phyloP scores from a whole-genome alignment of 2,113 vertebrate species.

The Carollia perspicillata region DNA sequence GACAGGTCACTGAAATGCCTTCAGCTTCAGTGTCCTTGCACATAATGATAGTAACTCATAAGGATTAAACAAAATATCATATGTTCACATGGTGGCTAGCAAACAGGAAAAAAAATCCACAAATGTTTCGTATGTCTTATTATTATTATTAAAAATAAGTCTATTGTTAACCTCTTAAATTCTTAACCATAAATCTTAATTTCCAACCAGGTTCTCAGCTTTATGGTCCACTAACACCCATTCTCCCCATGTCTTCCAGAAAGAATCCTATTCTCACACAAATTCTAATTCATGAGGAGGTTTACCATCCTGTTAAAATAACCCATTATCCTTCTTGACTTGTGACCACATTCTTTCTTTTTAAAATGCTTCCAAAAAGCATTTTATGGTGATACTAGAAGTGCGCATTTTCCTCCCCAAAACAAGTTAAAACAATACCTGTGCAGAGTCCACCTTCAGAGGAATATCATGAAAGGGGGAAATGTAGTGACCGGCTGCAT shows the following conservation, averaged over 20 bases:
- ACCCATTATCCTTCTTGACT: neutral
- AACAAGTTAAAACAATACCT: slow-evolving; percentile 81
- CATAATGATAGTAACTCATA: neutral
- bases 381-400: neutral
- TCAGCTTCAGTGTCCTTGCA: neutral
- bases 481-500: slow-evolving; percentile 90
- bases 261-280: neutral
- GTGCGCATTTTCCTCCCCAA: neutral
- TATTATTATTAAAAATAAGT: neutral
- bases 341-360: neutral
- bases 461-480: slow-evolving; percentile 98
- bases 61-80: neutral
- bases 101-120: neutral
- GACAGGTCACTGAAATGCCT: neutral
- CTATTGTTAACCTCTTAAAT: neutral
- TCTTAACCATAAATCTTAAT: neutral
- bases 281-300: neutral
- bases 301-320: neutral
- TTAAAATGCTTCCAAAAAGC: neutral
- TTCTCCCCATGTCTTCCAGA: neutral
- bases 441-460: slow-evolving; percentile 81
- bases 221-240: neutral
- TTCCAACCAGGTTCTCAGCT: neutral
- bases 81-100: neutral
- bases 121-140: neutral